These are phyloP conservation scores for Euplexia lucipara DNA, from an alignment of 2,888 invertebrate species.

Conservation along the genomic window DNA sequence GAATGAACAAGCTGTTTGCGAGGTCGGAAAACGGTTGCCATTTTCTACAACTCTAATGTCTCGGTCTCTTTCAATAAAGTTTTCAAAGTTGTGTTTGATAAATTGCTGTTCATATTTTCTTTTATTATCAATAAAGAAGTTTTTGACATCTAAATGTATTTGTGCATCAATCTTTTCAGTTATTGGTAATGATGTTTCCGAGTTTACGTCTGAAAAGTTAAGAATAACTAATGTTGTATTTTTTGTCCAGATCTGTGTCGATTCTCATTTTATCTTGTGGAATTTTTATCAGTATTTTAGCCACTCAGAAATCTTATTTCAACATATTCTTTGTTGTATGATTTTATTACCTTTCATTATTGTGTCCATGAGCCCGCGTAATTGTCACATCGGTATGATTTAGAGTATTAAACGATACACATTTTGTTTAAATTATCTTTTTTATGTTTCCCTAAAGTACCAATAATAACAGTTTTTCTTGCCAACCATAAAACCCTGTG, in stretches of 20 bases:
- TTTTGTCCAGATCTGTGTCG: background rate
- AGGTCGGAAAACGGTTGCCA: constrained; percentile 67
- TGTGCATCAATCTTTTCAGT: constrained; percentile 51
- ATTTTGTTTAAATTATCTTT: constrained; percentile 19
- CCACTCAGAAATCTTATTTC: constrained; percentile 7
- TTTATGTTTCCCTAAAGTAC: constrained; percentile 23
- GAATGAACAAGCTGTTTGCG: constrained; percentile 66
- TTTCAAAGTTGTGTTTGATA: constrained; percentile 52
- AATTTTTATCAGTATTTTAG: background rate
- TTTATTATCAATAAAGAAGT: constrained; percentile 31
- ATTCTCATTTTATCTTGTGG: background rate
- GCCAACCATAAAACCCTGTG: background rate
- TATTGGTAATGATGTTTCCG: constrained; percentile 22
- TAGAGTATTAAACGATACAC: constrained; percentile 21
- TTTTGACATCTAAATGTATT: constrained; percentile 44
- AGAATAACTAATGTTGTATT: constrained; percentile 15
- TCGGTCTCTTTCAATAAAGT: constrained; percentile 22
- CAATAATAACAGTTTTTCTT: constrained; percentile 7
- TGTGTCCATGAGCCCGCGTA: constrained; percentile 36
- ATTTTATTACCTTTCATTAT: constrained; percentile 33
- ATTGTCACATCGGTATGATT: constrained; percentile 52
- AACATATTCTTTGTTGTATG: constrained; percentile 27
- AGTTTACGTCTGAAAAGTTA: constrained; percentile 12
- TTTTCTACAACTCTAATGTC: background rate
- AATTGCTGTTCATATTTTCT: constrained; percentile 45